A percentile compares a stretch with the other conserved stretches of the same genome.
Conservation (phyloP, 2,113 vertebrate species). For the Marcusenius ussheri region DNA sequence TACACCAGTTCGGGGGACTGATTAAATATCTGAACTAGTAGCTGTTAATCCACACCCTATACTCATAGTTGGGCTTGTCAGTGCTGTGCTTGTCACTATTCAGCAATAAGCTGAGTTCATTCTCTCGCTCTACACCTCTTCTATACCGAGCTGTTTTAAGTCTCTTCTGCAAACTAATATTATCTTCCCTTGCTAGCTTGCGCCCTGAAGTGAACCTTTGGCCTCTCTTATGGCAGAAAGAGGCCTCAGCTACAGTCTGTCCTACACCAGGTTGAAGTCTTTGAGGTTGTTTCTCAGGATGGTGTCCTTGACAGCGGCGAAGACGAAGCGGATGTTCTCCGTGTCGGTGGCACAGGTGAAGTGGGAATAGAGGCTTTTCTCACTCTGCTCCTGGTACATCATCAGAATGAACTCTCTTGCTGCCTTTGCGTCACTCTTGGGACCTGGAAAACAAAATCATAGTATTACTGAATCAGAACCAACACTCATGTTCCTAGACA, state of each 20-base stretch:
- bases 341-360: slow-evolving; percentile 83
- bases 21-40: neutral
- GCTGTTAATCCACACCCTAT: neutral
- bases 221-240: neutral
- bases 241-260: neutral
- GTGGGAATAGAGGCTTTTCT: slow-evolving; percentile 75
- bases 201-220: neutral
- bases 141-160: slow-evolving; percentile 37
- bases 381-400: slow-evolving; percentile 80
- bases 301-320: slow-evolving; percentile 78
- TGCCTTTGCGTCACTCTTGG: slow-evolving; percentile 64
- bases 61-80: neutral
- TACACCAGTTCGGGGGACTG: neutral
- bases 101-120: neutral
- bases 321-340: slow-evolving; percentile 80
- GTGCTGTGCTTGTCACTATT: neutral
- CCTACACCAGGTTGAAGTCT: slow-evolving; percentile 74
- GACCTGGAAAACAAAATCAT: slow-evolving; percentile 52
- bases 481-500: neutral
- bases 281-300: slow-evolving; percentile 78
- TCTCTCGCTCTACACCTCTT: neutral
- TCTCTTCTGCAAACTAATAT: neutral
- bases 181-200: neutral
- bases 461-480: neutral
- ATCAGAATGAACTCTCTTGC: slow-evolving; percentile 79